Evolutionary conservation across 37 sponge, comb jelly and placozoan species (phyloP).

Genomic region (Chondrilla cf. caribensis): DNA sequence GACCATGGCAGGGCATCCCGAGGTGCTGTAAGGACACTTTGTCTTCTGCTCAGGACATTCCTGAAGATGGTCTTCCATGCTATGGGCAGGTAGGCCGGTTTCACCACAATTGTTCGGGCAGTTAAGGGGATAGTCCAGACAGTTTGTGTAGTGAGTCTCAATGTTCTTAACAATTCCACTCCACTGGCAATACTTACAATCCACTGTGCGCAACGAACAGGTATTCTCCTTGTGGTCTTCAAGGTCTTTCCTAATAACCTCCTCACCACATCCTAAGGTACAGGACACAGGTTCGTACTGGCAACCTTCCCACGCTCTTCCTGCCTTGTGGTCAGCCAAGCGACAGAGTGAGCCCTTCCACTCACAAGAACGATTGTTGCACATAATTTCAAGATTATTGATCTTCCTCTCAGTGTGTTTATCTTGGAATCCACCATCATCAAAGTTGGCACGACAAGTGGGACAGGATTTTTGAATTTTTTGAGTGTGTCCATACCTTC

Average conservation of each 20-base stretch:
- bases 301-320: neutral
- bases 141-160: neutral
- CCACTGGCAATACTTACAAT: neutral
- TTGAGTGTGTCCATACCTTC: too few species aligned
- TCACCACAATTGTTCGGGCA: neutral
- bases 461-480: too few species aligned
- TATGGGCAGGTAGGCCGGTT: neutral
- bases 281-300: neutral
- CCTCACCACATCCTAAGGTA: neutral
- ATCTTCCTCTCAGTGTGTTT: neutral
- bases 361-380: slow-evolving; percentile 5
- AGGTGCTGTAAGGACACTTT: neutral
- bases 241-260: neutral
- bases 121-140: neutral
- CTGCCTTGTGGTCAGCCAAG: neutral
- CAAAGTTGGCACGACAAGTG: neutral
- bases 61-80: neutral
- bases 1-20: neutral
- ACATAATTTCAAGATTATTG: neutral
- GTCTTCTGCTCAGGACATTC: neutral
- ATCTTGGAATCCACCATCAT: neutral
- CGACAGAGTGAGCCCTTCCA: slow-evolving; percentile 9
- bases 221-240: neutral
- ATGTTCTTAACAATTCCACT: neutral
- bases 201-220: neutral